Conservation (phyloP, 2,113 vertebrate genomes). For the Phalacrocorax carbo region DNA sequence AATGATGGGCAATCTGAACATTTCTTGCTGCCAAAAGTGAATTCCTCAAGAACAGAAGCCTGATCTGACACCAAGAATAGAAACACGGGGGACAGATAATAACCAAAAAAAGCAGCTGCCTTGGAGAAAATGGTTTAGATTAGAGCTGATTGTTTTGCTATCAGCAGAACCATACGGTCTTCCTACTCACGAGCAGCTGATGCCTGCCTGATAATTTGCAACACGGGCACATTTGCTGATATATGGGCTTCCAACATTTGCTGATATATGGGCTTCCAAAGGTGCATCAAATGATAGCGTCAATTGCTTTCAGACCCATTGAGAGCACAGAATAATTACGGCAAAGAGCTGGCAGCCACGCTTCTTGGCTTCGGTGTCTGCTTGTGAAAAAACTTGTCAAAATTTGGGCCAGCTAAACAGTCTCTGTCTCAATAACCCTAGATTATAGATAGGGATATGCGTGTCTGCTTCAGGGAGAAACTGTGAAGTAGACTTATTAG, state of each 20-base stretch:
- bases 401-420: not conserved
- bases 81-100: conserved; percentile 24
- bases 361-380: not conserved
- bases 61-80: conserved; percentile 13
- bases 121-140: not conserved
- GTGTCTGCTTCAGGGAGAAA: not conserved
- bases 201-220: conserved; percentile 20
- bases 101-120: conserved; percentile 43
- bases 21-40: conserved; percentile 17
- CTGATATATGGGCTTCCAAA: not conserved
- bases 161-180: not conserved
- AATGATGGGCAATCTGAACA: conserved; percentile 5
- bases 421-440: not conserved
- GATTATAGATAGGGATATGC: not conserved
- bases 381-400: not conserved
- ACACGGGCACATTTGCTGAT: not conserved
- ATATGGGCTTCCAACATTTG: not conserved
- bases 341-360: not conserved
- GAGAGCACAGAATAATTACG: not conserved
- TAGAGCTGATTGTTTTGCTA: conserved; percentile 1
- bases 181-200: not conserved
- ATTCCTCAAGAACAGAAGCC: conserved; percentile 44
- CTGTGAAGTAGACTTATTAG: not conserved
- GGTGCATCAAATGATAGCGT: not conserved
- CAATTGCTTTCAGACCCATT: not conserved